Base-by-base conservation (phyloP, 2,888 invertebrate genomes). In the Lumbricus terrestris region DNA sequence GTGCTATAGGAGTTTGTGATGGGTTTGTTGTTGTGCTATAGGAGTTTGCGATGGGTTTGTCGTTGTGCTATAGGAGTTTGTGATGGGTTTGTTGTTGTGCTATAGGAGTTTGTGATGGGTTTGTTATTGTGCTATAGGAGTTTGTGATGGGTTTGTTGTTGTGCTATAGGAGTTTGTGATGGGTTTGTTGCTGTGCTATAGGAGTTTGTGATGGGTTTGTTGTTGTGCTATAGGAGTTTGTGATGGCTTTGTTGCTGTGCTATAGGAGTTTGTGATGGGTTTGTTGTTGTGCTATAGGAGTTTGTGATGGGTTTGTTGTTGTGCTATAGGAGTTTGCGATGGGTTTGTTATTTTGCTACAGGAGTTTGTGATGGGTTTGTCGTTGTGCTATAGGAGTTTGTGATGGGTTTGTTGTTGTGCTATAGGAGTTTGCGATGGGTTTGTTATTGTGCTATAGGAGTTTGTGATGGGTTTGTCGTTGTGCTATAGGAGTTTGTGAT, bases 191-290 rank as follows among this genome's bases (percentile, higher is more conserved):
- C 23, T 47, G 85, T 88, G 40, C 40, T 33, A 33, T 96, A 99
- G 98, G 98, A 98, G 95, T 98, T 98, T 95, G 98, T 98, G 90
- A 97, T 97, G 94, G 98, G 98, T 92, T 96, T 99, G 93, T 98
- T 98, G 93, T 96, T 98, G 94, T 99, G 93, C 98, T 98, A n/a
- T n/a, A n/a, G n/a, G n/a, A n/a, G n/a, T n/a, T n/a, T n/a, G n/a
- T n/a, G n/a, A n/a, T n/a, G n/a, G n/a, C n/a, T 20, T 4, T 15
- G 18, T 1, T 6, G 20, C 23, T 47, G 85, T 88, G 40, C 40
- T 33, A 33, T 96, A 99, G 98, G 98, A 98, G 95, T 98, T 98
- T 95, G 98, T 98, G 90, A 97, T 97, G 94, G 98, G 98, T 92
- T 96, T 99, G 93, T 98, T 98, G 93, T 96, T 98, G 94, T 99